A percentile compares a stretch with the other conserved stretches of the same genome.
Conservation (phyloP, 2,888 invertebrate species). For the Odontomyia ornata region DNA sequence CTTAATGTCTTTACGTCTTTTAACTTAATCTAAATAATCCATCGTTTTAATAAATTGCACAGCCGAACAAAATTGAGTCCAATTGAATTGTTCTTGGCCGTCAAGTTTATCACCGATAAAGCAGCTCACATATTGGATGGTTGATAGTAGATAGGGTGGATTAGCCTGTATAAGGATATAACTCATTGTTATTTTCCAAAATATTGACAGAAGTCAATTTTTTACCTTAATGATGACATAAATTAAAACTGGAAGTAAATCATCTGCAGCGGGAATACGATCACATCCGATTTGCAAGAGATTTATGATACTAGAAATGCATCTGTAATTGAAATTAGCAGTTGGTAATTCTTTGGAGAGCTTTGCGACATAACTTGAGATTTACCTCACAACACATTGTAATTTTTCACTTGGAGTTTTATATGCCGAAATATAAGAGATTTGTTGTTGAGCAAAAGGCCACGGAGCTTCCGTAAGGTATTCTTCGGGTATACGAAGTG, state of each 20-base stretch:
- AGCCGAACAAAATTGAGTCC: constrained; percentile 97
- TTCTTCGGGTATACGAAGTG: constrained; percentile 82
- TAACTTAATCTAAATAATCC: constrained; percentile 63
- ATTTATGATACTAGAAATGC: constrained; percentile 93
- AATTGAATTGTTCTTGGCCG: constrained; percentile 96
- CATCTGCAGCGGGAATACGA: constrained; percentile 88
- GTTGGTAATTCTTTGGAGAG: not conserved
- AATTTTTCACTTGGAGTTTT: constrained; percentile 89
- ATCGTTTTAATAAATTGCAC: constrained; percentile 98
- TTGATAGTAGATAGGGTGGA: constrained; percentile 92
- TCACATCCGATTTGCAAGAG: constrained; percentile 86
- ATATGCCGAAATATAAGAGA: constrained; percentile 88
- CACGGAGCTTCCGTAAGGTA: constrained; percentile 93
- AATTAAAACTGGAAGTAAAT: constrained; percentile 95
- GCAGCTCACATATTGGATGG: constrained; percentile 94
- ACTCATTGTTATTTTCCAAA: not conserved
- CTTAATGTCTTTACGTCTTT: not conserved
- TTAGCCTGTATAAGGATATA: constrained; percentile 78
- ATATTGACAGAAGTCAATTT: no score
- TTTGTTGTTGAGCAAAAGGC: constrained; percentile 92
- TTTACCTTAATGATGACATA: constrained; percentile 92
- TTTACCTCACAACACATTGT: constrained; percentile 62
- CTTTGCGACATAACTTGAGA: not conserved
- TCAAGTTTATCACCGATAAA: constrained; percentile 84
- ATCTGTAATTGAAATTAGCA: constrained; percentile 64